Evolutionary conservation across 2,797 vertebrate species (phyloP).

Genomic region (Gallinago solitaria): DNA sequence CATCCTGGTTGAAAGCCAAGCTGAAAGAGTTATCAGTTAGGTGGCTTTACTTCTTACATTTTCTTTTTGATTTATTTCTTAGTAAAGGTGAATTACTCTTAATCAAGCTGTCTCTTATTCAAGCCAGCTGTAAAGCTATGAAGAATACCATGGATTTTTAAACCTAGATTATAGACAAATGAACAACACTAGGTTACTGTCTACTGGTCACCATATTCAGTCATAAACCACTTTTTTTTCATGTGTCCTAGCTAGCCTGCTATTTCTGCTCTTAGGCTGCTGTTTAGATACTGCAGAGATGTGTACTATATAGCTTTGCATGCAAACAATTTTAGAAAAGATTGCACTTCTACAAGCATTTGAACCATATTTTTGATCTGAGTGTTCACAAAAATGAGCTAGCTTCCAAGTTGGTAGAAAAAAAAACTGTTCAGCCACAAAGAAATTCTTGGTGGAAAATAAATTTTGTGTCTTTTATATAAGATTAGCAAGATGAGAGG

Average conservation of each 20-base stretch:
- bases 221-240: background rate
- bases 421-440: background rate
- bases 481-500: background rate
- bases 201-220: too few species aligned
- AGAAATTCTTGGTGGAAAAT: background rate
- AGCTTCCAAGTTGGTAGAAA: background rate
- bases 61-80: background rate
- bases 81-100: background rate
- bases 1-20: background rate
- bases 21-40: background rate
- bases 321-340: background rate
- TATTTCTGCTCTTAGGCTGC: background rate
- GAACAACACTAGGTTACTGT: background rate
- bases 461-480: background rate
- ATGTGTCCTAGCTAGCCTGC: accelerated
- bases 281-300: background rate
- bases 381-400: background rate
- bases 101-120: background rate
- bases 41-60: background rate
- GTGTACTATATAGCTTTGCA: accelerated
- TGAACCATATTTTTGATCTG: background rate
- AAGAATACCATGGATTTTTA: background rate
- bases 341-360: background rate
- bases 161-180: background rate
- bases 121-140: background rate